Percentiles rank a stretch among this genome's conserved stretches.
phyloP scores from a whole-genome alignment of 2,113 vertebrate genomes.

The Eleginops maclovinus region DNA sequence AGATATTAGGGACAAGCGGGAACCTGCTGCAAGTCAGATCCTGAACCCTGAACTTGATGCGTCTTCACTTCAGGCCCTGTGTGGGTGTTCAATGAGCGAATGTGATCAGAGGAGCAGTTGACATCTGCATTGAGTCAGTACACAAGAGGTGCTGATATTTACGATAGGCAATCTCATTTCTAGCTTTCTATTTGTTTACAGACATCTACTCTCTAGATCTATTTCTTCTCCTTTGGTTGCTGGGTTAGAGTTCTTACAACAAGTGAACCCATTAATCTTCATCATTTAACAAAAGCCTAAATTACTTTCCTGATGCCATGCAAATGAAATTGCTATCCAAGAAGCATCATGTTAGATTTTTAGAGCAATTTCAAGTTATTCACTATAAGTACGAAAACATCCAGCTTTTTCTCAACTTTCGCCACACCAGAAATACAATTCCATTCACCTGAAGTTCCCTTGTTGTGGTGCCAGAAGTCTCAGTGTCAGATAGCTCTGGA shows the following conservation, averaged over 20 bases:
- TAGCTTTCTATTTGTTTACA: not conserved
- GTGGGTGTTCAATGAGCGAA: conserved; percentile 44
- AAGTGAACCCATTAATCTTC: not conserved
- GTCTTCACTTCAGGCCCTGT: not conserved
- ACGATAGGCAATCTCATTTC: conserved; percentile 17
- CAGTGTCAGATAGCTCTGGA: not conserved
- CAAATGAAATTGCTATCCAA: not conserved
- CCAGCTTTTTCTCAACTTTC: not conserved
- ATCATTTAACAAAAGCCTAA: not conserved
- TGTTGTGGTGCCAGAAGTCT: not conserved
- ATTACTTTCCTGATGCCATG: not conserved
- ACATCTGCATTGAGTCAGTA: conserved; percentile 21
- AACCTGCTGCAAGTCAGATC: conserved; percentile 44
- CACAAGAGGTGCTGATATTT: conserved; percentile 31
- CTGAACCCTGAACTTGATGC: conserved; percentile 38
- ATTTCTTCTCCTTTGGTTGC: not conserved
- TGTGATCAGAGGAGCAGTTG: conserved; percentile 40
- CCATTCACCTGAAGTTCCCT: not conserved
- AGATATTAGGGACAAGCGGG: conserved; percentile 37
- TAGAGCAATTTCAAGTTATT: not conserved
- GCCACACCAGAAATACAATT: not conserved
- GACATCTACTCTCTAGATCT: not conserved
- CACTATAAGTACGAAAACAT: not conserved
- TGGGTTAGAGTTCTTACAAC: not conserved
- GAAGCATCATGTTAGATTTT: not conserved